Base-by-base conservation (phyloP, 2,797 vertebrate genomes). In the Sebastes variabilis region DNA sequence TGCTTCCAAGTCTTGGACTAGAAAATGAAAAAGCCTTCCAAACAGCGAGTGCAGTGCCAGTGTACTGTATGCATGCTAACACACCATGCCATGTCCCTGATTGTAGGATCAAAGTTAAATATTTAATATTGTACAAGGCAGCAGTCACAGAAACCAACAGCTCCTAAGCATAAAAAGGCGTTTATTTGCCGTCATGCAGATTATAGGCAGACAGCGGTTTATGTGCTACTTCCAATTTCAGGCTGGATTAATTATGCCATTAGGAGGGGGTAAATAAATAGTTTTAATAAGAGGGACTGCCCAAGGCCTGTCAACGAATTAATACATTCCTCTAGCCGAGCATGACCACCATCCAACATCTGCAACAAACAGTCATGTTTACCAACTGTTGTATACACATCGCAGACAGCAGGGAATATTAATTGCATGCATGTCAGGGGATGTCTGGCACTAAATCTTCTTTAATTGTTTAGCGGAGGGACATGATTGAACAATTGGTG, bases 191-290 rank as follows among this genome's bases (percentile, higher is more conserved):
- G 69, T 90, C 84, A 86, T 80, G 82, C 79, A 85, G 82, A 91
- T 93, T 93, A 90, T 72, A 75, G 59, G 56, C 83, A 89, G 85
- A 86, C 81, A 88, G 81, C 70, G 9, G 81, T 93, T 94, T 87
- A 91, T 91, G 84, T 87, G 79, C 72, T 87, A 71, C 78, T 92
- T 93, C 90, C 85, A 91, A 92, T 93, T 93, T 92, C 89, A 94
- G 88, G 79, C 80, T 88, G 84, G 92, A 93, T 94, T 93, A 93
- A 94, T 94, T 91, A 92, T 87, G 79, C 81, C 86, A 90, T 92
- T 92, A 90, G 81, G 79, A 77, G 68, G 80, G 79, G 82, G 81
- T 71, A 92, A 92, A 94, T 92, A 94, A 93, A 93, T 90, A 82
- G 79, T 86, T 91, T 89, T 90, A 94, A 93, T 94, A 92, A 88